Conservation (phyloP, 2,113 vertebrate species). For the Semnornis frantzii region DNA sequence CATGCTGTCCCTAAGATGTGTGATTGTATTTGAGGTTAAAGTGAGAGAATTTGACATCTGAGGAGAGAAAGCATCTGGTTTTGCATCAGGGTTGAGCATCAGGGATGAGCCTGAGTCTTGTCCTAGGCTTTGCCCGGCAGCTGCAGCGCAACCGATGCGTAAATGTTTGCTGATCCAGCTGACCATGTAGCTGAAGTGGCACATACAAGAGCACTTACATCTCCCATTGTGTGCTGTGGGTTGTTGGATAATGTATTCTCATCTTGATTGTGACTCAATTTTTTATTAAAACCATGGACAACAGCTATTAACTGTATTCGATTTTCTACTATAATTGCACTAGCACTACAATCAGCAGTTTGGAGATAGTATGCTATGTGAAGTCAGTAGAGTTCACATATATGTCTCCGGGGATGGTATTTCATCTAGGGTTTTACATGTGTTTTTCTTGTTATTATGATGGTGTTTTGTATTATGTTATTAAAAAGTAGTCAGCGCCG, state of each 20-base stretch:
- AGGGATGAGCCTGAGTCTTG: background rate
- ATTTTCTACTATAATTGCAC: background rate
- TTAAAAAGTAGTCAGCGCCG: background rate
- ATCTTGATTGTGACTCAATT: background rate
- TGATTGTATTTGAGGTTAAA: background rate
- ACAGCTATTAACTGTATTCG: background rate
- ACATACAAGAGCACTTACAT: background rate
- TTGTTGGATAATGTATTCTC: background rate
- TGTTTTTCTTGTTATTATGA: conserved; percentile 27
- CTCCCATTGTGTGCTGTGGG: background rate
- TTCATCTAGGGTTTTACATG: background rate
- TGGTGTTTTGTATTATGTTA: background rate
- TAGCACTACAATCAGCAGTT: rapidly evolving
- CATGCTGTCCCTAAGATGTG: background rate
- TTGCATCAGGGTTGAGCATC: background rate
- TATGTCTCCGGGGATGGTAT: background rate
- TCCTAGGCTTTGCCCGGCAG: background rate
- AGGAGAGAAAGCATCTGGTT: conserved; percentile 27
- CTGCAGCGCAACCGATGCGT: background rate
- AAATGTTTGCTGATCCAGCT: background rate
- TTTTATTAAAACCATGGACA: background rate
- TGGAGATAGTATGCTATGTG: background rate
- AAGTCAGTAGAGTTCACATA: background rate
- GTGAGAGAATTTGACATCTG: background rate
- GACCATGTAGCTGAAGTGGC: rapidly evolving